Evolutionary conservation across 2,888 invertebrate species (phyloP).

Genomic region (Lasioglossum lativentre): DNA sequence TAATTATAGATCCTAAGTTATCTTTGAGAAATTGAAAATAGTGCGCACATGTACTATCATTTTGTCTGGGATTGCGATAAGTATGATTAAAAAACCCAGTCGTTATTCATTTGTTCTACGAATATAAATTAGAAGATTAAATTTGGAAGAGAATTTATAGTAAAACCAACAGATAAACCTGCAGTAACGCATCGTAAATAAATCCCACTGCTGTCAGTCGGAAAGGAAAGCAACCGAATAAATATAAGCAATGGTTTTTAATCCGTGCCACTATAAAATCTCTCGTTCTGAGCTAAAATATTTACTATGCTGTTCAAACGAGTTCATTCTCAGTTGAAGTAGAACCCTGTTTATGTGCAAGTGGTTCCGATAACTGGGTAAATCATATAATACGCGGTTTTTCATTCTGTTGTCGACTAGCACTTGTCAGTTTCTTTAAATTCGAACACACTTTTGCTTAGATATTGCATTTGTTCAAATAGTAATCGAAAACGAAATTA

Average conservation of each 20-base stretch:
- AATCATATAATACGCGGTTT: not conserved
- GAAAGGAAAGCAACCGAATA: not conserved
- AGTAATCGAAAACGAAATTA: too few species aligned
- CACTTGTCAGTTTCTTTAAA: not conserved
- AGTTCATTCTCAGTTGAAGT: not conserved
- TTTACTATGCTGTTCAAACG: not conserved
- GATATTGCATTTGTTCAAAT: too few species aligned
- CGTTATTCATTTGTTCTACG: not conserved
- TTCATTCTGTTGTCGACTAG: not conserved
- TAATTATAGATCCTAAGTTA: not conserved
- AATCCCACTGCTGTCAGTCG: not conserved
- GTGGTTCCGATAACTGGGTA: not conserved
- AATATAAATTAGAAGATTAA: not conserved
- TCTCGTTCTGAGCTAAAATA: not conserved
- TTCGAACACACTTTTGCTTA: not conserved
- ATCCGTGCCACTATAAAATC: not conserved
- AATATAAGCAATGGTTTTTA: not conserved
- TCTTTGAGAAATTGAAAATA: not conserved
- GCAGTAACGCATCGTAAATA: not conserved
- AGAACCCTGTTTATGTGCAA: not conserved
- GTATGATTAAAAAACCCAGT: not conserved
- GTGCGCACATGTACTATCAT: not conserved
- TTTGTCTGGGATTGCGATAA: not conserved
- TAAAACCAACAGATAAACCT: not conserved
- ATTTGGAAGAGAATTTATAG: not conserved